These are phyloP conservation scores for Chascanopsetta lugubris DNA, from an alignment of 2,113 vertebrate species.

Conservation along the genomic window DNA sequence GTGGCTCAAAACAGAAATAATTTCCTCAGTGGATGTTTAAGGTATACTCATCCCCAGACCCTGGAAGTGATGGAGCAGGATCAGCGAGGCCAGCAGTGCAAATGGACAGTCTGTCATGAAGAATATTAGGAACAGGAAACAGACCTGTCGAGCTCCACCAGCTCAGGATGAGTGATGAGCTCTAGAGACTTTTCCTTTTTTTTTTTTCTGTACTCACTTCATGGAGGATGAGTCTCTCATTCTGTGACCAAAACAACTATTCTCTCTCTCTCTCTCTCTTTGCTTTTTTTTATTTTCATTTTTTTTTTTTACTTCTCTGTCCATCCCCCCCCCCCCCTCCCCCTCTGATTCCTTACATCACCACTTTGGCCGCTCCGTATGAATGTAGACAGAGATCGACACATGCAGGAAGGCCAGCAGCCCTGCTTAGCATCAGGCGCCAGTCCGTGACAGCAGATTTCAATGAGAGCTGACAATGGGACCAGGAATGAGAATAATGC, in stretches of 20 bases:
- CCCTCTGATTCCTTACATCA: slow-evolving; percentile 66
- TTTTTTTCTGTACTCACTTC: slow-evolving; percentile 50
- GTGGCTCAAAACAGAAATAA: slow-evolving; percentile 37
- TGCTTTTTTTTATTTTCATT: slow-evolving; percentile 12
- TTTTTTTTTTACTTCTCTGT: slow-evolving; percentile 9
- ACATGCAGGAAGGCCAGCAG: slow-evolving; percentile 75
- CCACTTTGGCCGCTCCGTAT: slow-evolving; percentile 55
- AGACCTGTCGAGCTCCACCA: slow-evolving; percentile 71
- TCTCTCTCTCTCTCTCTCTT: slow-evolving; percentile 1
- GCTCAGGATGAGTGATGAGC: slow-evolving; percentile 77
- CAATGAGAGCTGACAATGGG: slow-evolving; percentile 82
- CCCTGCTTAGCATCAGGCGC: slow-evolving; percentile 73
- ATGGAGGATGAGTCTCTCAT: slow-evolving; percentile 66
- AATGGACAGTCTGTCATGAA: slow-evolving; percentile 80
- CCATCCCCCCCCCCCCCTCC: slow-evolving; percentile 46
- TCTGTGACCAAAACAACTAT: slow-evolving; percentile 66
- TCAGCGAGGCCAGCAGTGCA: slow-evolving; percentile 65
- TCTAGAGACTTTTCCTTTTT: slow-evolving; percentile 64
- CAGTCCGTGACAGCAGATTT: slow-evolving; percentile 79
- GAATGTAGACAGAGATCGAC: slow-evolving; percentile 76
- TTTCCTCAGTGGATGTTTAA: slow-evolving; percentile 52
- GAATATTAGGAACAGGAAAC: slow-evolving; percentile 79
- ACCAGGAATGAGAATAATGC: slow-evolving; percentile 81
- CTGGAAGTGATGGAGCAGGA: slow-evolving; percentile 69
- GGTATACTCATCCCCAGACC: slow-evolving; percentile 48